Conservation (phyloP, 2,888 invertebrate species). For the Epirrhoe tristata region DNA sequence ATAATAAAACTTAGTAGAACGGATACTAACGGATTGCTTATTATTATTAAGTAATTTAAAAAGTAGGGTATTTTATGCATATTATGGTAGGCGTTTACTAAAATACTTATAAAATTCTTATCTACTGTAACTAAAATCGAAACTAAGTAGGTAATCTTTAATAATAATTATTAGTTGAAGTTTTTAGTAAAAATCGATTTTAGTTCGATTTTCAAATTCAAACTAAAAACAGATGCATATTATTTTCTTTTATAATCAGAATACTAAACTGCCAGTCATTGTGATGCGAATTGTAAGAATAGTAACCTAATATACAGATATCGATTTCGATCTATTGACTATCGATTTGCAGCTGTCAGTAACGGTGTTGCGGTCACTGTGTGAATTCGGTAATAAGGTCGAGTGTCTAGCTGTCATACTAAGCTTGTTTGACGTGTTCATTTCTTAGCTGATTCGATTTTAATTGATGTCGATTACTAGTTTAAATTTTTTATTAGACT, state of each 20-base stretch:
- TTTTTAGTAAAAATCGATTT: no score
- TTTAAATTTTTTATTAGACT: not conserved
- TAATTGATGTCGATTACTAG: slow-evolving; percentile 3
- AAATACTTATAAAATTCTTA: not conserved
- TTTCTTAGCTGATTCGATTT: slow-evolving; percentile 26
- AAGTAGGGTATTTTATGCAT: not conserved
- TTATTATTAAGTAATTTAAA: slow-evolving; percentile 7
- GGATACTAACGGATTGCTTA: slow-evolving; percentile 40
- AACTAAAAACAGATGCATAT: not conserved
- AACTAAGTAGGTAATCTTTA: no score
- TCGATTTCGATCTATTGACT: slow-evolving; percentile 49
- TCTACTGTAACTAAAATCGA: not conserved
- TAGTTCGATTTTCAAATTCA: not conserved
- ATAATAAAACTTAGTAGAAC: slow-evolving; percentile 44
- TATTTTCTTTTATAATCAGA: not conserved
- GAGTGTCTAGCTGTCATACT: slow-evolving; percentile 38
- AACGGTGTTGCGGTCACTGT: slow-evolving; percentile 51
- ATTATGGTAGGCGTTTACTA: not conserved
- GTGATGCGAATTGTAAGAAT: slow-evolving; percentile 9
- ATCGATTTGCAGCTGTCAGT: slow-evolving; percentile 53
- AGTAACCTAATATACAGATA: slow-evolving; percentile 41
- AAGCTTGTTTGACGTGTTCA: slow-evolving; percentile 17
- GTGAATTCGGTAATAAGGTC: slow-evolving; percentile 44
- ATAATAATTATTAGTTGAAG: no score
- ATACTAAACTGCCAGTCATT: slow-evolving; percentile 1